Evolutionary conservation across 2,113 vertebrate species (phyloP), one percentile per base, ranked within the genome.

Genomic region (Zapus hudsonius): DNA sequence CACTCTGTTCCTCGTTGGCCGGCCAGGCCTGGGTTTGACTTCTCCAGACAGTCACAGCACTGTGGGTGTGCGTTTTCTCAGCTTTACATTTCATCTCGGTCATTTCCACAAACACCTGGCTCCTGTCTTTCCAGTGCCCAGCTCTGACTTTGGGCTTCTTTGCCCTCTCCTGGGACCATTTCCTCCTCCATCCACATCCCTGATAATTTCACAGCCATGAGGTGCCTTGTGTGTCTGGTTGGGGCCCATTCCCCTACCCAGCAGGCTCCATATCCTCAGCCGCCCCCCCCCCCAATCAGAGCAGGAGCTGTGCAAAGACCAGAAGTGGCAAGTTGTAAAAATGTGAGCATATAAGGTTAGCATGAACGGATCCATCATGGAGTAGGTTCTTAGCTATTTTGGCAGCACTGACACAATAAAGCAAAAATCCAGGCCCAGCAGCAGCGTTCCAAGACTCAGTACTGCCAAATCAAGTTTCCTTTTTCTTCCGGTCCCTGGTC

Each of bases 51-150:
- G 27, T 66, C 87, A 69, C 23, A 47, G 4, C 36, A 15, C 20
- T 52, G 9, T 25, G 7, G 38, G 4, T 75, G 52, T 70, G 1
- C 59, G 23, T 76, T 87, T 67, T 36, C 33, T 40, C 55, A 63
- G 67, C 57, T 55, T 44, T 52, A 75, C n/a, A 25, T 74, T 25
- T 67, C 59, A 55, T 42, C 3, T 76, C 36, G 15, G 19, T 44
- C 40, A 52, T 64, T 57, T 52, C 67, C 83, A 70, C 82, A 69
- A 74, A 38, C 85, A 90, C 84, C 84, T 92, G 78, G 59, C 31
- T 61, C 12, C 63, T 84, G 12, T 75, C 47, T 47, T 11, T n/a
- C 17, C 84, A 10, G 11, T 0, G 22, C 11, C 69, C 31, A 61
- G 40, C 78, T 52, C 29, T 16, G 9, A 38, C 90, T n/a, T 63